Evolutionary conservation across 2,797 vertebrate genomes (phyloP), one percentile per base, ranked within the genome.

Genomic region (Sandelia bainsii): DNA sequence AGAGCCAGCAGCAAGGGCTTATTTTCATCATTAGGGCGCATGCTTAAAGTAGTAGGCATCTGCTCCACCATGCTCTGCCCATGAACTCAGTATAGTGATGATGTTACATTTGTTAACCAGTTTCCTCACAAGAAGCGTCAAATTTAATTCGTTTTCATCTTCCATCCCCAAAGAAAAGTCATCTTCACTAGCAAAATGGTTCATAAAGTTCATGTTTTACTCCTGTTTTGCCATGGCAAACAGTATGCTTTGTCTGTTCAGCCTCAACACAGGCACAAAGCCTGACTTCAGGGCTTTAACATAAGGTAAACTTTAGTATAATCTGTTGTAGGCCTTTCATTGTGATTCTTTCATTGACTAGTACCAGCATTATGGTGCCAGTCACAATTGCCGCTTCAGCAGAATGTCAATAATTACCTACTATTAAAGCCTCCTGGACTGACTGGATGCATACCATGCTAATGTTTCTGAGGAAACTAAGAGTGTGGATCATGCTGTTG

Each of bases 401-500:
- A 80, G 82, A 90, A 87, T 86, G 80, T 88, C 77, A 62, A 52
- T 72, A 75, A 77, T 69, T 77, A 58, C 76, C 86, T 79, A 69
- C 57, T 75, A 71, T 80, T 72, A 66, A 82, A 80, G 78, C 77
- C 79, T 86, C 72, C 79, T 85, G 82, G 77, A 87, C 83, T 77
- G 77, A 78, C 63, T 82, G 72, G 79, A 84, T 82, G 77, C 80
- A 77, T 66, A 0, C 80, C 86, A 72, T 69, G 72, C 79, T 68
- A 65, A 84, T 10, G 86, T 91, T 91, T 93, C 89, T 71, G 59
- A 80, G 87, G 86, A 91, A 90, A 92, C 88, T 68, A 77, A 68
- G 62, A 86, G 82, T 89, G 82, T 69, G 68, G 83, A 84, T 83
- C 83, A 86, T 87, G 88, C 87, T 85, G 76, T 83, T 86, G 85